Evolutionary conservation across 2,113 vertebrate genomes (phyloP).

Genomic region (Cranoglanis bouderius): DNA sequence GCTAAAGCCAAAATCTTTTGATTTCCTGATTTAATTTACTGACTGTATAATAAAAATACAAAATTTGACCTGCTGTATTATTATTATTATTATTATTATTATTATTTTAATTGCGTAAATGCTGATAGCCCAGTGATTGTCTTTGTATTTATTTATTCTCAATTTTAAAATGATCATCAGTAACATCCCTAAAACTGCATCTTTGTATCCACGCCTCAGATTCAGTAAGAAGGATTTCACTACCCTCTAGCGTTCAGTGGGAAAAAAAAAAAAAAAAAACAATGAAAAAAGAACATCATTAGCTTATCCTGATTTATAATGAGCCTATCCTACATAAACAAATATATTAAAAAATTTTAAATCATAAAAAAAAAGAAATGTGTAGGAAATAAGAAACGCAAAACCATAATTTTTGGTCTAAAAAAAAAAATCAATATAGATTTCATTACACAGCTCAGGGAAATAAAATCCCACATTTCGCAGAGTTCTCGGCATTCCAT

Average conservation of each 20-base stretch:
- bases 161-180: neutral
- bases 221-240: conserved; percentile 62
- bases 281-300: neutral
- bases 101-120: neutral
- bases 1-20: neutral
- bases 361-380: neutral
- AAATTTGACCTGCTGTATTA: neutral
- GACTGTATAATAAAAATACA: neutral
- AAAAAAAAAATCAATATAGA: neutral
- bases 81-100: conserved; percentile 64
- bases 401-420: neutral
- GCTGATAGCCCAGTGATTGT: neutral
- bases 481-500: too few relatives aligned
- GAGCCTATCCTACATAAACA: neutral
- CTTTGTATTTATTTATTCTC: neutral
- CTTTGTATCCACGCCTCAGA: neutral
- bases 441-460: neutral
- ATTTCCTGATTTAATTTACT: neutral
- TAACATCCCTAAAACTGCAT: neutral
- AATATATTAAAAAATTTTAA: neutral
- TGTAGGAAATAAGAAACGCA: neutral
- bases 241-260: conserved; percentile 70
- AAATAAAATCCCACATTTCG: neutral
- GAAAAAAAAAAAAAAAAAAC: neutral
- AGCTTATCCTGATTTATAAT: neutral